Conservation (phyloP, 2,113 vertebrate species). For the Motacilla alba region DNA sequence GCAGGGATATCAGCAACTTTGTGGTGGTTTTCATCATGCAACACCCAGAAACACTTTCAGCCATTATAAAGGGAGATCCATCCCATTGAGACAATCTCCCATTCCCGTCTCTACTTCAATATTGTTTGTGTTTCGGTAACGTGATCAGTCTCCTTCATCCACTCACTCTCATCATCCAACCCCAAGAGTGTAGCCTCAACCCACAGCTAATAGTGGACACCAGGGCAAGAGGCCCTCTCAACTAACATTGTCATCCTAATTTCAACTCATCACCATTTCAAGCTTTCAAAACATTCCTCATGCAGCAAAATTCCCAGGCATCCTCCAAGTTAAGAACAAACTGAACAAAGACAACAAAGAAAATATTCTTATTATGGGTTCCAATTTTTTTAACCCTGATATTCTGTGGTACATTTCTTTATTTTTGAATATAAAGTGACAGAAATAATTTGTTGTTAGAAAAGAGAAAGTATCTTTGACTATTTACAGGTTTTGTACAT, state of each 20-base stretch:
- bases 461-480: conserved; percentile 84
- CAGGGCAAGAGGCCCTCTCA: not conserved
- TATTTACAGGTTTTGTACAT: conserved; percentile 84
- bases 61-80: not conserved
- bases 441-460: conserved; percentile 86
- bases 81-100: not conserved
- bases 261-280: not conserved
- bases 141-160: not conserved
- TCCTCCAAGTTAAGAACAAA: conserved; percentile 29
- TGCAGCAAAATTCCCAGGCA: not conserved
- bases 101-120: not conserved
- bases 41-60: not conserved
- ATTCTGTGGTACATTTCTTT: conserved; percentile 82
- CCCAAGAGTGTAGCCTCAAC: not conserved
- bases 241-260: not conserved
- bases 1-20: not conserved
- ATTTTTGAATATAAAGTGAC: conserved; percentile 87
- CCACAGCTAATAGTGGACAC: not conserved
- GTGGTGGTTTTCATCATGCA: not conserved
- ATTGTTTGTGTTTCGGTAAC: not conserved
- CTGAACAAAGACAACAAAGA: conserved; percentile 28
- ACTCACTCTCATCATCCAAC: not conserved
- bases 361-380: conserved; percentile 60
- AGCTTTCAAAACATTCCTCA: not conserved
- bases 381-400: conserved; percentile 73